Percentiles rank a stretch among this genome's conserved stretches.
Evolutionary conservation across 2,888 invertebrate species (phyloP).

Genomic region (Andrena haemorrhoa): DNA sequence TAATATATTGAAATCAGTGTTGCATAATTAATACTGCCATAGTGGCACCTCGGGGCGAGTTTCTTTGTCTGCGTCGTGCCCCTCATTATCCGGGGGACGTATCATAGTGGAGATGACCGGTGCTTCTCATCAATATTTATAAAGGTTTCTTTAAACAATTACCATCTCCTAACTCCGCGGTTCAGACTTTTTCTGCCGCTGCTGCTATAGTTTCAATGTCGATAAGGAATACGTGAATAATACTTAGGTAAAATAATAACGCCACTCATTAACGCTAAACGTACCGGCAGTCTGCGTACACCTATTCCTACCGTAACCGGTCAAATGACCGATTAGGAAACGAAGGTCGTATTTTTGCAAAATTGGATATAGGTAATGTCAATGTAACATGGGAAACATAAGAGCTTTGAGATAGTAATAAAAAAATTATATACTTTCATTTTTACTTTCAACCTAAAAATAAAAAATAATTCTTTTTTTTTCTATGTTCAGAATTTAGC

Average conservation of each 20-base stretch:
- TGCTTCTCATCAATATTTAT: constrained; percentile 26
- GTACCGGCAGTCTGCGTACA: too few relatives aligned
- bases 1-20: not conserved
- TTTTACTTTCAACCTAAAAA: too few relatives aligned
- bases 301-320: too few relatives aligned
- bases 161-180: not conserved
- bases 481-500: too few relatives aligned
- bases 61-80: not conserved
- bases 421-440: too few relatives aligned
- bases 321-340: too few relatives aligned
- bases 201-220: not conserved
- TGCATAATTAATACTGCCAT: not conserved
- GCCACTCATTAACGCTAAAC: not conserved
- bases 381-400: too few relatives aligned
- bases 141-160: constrained; percentile 6
- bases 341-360: too few relatives aligned
- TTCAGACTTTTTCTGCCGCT: not conserved
- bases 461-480: too few relatives aligned
- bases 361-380: too few relatives aligned
- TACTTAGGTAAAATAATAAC: not conserved
- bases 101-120: not conserved
- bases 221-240: not conserved
- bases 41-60: not conserved
- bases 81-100: constrained; percentile 8
- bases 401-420: too few relatives aligned